These are phyloP conservation scores for Eupithecia dodoneata DNA, from an alignment of 2,888 invertebrate genomes.

Conservation along the genomic window DNA sequence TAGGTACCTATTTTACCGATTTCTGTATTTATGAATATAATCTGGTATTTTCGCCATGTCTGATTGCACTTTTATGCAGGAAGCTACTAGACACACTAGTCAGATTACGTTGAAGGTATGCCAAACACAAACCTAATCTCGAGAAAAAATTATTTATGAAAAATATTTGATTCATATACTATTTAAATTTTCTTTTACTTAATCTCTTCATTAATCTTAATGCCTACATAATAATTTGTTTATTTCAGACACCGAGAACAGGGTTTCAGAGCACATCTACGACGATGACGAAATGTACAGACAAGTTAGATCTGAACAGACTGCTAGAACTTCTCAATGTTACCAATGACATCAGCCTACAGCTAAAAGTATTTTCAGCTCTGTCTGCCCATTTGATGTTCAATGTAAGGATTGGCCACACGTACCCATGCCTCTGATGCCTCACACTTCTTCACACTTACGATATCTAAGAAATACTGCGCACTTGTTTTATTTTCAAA, in stretches of 20 bases:
- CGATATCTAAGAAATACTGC: neutral
- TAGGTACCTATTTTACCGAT: neutral
- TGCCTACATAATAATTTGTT: neutral
- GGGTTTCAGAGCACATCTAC: constrained; percentile 47
- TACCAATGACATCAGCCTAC: constrained; percentile 55
- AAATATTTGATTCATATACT: neutral
- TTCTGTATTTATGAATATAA: neutral
- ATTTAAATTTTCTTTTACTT: too few relatives aligned
- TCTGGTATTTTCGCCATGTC: constrained; percentile 18
- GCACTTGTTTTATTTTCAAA: neutral
- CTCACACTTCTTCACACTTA: neutral
- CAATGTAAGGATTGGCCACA: constrained; percentile 56
- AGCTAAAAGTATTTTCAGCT: constrained; percentile 62
- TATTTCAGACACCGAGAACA: neutral
- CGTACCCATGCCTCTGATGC: neutral
- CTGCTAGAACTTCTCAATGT: constrained; percentile 58
- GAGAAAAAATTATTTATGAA: neutral
- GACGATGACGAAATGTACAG: constrained; percentile 37
- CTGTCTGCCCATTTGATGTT: constrained; percentile 60
- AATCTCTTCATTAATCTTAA: too few relatives aligned
- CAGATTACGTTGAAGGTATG: constrained; percentile 21
- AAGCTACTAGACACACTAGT: constrained; percentile 13
- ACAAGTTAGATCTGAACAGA: constrained; percentile 50
- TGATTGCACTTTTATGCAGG: constrained; percentile 16
- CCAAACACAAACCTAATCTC: neutral